Evolutionary conservation across 30 jellyfish, hydroid and myxozoan genomes (phyloP).

Genomic region (Turritopsis dohrnii): DNA sequence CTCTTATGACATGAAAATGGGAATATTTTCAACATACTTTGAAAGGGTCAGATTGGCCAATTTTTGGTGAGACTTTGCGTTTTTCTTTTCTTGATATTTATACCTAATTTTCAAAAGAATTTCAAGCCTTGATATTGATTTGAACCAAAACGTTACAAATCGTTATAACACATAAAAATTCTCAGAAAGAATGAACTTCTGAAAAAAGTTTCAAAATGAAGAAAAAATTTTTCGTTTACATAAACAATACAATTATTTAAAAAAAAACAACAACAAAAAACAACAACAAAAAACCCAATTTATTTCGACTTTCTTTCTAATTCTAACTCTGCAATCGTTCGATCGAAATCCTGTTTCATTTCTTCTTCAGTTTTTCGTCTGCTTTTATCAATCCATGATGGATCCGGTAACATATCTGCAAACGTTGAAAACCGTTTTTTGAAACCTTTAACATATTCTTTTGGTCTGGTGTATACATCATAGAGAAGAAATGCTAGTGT

Average conservation of each 20-base stretch:
- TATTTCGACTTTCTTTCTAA: constrained; percentile 7
- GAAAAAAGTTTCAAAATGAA: constrained; percentile 5
- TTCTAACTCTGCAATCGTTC: background rate
- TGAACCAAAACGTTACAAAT: too few species aligned
- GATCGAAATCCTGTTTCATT: constrained; percentile 36
- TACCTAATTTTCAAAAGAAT: too few species aligned
- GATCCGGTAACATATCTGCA: constrained; percentile 66
- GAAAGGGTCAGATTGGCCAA: too few species aligned
- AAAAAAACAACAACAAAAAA: background rate
- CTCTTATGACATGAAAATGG: too few species aligned
- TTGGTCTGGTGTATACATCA: constrained; percentile 50
- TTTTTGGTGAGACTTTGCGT: too few species aligned
- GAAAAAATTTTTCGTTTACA: background rate
- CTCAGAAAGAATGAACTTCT: too few species aligned
- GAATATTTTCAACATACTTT: too few species aligned
- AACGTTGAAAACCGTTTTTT: constrained; percentile 43
- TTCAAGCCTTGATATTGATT: too few species aligned
- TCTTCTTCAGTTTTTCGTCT: constrained; percentile 61
- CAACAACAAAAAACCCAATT: background rate
- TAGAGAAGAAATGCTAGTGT: constrained; percentile 37
- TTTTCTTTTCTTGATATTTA: too few species aligned
- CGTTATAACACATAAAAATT: too few species aligned
- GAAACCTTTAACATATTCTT: constrained; percentile 51
- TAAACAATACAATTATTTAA: too few species aligned
- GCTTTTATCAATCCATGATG: constrained; percentile 49